Evolutionary conservation across 1,140 invertebrate genomes (phyloP).

Genomic region (Luehdorfia chinensis): DNA sequence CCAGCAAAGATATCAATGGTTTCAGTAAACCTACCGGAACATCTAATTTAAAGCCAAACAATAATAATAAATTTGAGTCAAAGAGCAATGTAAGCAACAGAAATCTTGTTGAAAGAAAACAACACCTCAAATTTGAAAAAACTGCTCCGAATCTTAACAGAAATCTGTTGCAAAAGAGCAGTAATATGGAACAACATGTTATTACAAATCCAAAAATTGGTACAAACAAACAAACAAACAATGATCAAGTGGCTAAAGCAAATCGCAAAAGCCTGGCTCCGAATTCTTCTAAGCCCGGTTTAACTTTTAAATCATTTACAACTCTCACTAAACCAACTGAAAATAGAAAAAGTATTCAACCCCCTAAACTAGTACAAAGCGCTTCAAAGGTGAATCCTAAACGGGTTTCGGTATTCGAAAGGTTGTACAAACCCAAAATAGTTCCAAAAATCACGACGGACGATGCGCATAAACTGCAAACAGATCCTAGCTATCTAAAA

Average conservation of each 20-base stretch:
- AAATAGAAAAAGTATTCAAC: conserved; percentile 27
- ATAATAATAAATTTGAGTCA: conserved; percentile 14
- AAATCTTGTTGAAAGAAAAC: background rate
- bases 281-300: conserved; percentile 16
- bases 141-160: background rate
- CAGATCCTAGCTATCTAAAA: conserved; percentile 45
- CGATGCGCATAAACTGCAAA: conserved; percentile 40
- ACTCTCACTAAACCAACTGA: conserved; percentile 5
- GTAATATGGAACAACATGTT: background rate
- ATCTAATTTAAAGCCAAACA: conserved; percentile 3
- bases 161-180: background rate
- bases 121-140: background rate
- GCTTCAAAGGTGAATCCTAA: conserved; percentile 13
- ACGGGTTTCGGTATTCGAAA: conserved; percentile 54
- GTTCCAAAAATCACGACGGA: conserved; percentile 30
- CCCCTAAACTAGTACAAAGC: conserved; percentile 20
- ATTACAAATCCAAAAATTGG: conserved; percentile 4
- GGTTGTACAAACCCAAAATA: conserved; percentile 60
- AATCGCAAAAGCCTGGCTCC: conserved; percentile 17
- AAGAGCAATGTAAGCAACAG: background rate
- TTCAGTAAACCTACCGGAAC: conserved; percentile 10
- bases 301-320: conserved; percentile 13
- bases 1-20: conserved; percentile 9
- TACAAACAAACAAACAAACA: conserved; percentile 2
- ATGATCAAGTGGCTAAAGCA: background rate